Percentiles rank a stretch among this genome's conserved stretches.
These are phyloP conservation scores for Platycheirus rosarum DNA, from an alignment of 2,888 invertebrate genomes.

Conservation along the genomic window DNA sequence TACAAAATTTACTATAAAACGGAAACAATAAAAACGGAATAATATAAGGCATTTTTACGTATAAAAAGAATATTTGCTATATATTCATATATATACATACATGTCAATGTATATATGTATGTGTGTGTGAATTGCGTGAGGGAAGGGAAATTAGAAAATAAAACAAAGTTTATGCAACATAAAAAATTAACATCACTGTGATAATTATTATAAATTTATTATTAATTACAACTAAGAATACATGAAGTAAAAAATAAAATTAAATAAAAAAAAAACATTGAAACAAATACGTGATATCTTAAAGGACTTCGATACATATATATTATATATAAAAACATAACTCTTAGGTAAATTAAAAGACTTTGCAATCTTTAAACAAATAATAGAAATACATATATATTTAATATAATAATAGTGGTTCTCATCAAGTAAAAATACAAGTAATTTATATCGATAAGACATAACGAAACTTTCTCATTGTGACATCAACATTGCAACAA, in stretches of 20 bases:
- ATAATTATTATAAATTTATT: conserved; percentile 83
- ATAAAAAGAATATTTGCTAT: conserved; percentile 68
- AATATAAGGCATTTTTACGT: conserved; percentile 77
- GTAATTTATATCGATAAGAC: conserved; percentile 70
- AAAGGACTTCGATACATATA: conserved; percentile 83
- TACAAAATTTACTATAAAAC: conserved; percentile 76
- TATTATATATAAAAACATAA: conserved; percentile 79
- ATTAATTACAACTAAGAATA: conserved; percentile 77
- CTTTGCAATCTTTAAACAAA: conserved; percentile 76
- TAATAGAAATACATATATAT: conserved; percentile 73
- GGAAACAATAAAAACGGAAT: conserved; percentile 78
- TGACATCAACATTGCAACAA: conserved; percentile 80
- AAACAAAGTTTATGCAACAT: conserved; percentile 83
- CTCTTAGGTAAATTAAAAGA: conserved; percentile 77
- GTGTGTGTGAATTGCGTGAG: conserved; percentile 82
- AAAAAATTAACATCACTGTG: conserved; percentile 82
- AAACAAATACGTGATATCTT: conserved; percentile 83
- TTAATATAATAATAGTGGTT: conserved; percentile 77
- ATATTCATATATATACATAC: conserved; percentile 73
- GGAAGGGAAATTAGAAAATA: conserved; percentile 77
- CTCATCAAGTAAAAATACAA: conserved; percentile 81
- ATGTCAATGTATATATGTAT: conserved; percentile 77
- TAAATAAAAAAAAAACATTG: conserved; percentile 82
- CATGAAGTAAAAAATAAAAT: conserved; percentile 78
- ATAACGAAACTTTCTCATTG: conserved; percentile 77